Evolutionary conservation across 1,140 invertebrate species (phyloP), one percentile per base, ranked within the genome.

Genomic region (Drosophila kepulauana): DNA sequence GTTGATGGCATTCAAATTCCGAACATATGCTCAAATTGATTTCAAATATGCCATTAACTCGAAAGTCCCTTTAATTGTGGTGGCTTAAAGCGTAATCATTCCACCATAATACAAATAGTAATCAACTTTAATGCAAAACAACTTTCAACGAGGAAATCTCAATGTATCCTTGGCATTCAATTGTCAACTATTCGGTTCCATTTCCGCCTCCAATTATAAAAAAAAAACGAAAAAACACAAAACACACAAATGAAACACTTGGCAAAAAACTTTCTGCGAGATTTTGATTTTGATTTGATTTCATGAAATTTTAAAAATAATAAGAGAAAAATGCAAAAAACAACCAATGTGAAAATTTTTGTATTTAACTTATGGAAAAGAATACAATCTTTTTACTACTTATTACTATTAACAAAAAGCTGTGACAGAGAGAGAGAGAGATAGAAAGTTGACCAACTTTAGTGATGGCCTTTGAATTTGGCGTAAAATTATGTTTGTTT

Each of bases 381-480:
- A 52, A 68, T 66, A 35, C 56, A 13, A 49, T 63, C 46, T 56
- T 48, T 69, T 61, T 73, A 74, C 70, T 75, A 75, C 70, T 68
- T 68, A 84, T 70, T 41, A 51, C 41, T 43, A 43, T 43, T 79
- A 73, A 88, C 69, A 43, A 78, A 88, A 80, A 77, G 82, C 82
- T 88, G 82, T 87, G 82, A 87, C 73, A 87, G 41, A 43, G n/a
- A 43, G 41, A 43, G n/a, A 87, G 41, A 43, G 41, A 13, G 4
- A 41, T 11, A 41, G 38, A 87, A 73, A 87, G 77, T 87, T 78
- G 76, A 86, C 58, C 73, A 78, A 84, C 80, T 81, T 65, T 69
- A 88, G 84, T 88, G 82, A 88, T 88, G 82, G 82, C 82, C 79
- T 66, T 85, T 82, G 79, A 78, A 73, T 67, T 67, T 66, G 79